A percentile compares a stretch with the other conserved stretches of the same genome.
Conservation (phyloP, 2,113 vertebrate genomes). For the Syrmaticus mikado region DNA sequence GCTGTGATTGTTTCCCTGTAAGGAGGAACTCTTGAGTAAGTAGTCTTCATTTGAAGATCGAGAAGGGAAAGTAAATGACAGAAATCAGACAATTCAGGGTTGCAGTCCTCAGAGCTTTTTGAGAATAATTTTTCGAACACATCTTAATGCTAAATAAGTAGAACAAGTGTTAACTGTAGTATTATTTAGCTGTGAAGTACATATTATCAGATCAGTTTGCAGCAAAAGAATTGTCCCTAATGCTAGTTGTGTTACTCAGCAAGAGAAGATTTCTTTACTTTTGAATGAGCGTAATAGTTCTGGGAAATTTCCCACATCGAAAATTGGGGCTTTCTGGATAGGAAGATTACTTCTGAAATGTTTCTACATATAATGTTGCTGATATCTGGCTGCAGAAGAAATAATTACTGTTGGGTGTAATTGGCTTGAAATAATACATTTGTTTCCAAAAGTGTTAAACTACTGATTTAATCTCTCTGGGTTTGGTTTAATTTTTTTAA, state of each 20-base stretch:
- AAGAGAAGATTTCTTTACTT: not conserved
- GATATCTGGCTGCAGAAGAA: not conserved
- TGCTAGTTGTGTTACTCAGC: not conserved
- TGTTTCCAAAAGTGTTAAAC: not conserved
- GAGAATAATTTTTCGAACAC: not conserved
- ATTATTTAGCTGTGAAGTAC: not conserved
- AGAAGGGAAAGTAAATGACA: not conserved
- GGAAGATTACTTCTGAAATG: not conserved
- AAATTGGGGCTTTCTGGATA: not conserved
- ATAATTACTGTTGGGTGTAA: not conserved
- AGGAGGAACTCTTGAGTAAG: not conserved
- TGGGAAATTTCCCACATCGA: slow-evolving; percentile 3
- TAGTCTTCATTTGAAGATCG: not conserved
- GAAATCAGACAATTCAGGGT: not conserved
- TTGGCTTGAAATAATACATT: not conserved
- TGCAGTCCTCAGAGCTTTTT: not conserved
- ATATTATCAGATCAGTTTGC: not conserved
- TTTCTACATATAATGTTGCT: not conserved
- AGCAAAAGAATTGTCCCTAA: not conserved
- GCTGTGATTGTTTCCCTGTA: not conserved
- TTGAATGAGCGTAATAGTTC: not conserved
- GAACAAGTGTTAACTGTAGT: not conserved
- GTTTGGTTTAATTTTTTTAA: not conserved
- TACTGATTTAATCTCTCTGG: not conserved
- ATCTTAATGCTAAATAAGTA: not conserved